These are phyloP conservation scores for Melanogrammus aeglefinus DNA, from an alignment of 2,797 vertebrate species.

Conservation along the genomic window DNA sequence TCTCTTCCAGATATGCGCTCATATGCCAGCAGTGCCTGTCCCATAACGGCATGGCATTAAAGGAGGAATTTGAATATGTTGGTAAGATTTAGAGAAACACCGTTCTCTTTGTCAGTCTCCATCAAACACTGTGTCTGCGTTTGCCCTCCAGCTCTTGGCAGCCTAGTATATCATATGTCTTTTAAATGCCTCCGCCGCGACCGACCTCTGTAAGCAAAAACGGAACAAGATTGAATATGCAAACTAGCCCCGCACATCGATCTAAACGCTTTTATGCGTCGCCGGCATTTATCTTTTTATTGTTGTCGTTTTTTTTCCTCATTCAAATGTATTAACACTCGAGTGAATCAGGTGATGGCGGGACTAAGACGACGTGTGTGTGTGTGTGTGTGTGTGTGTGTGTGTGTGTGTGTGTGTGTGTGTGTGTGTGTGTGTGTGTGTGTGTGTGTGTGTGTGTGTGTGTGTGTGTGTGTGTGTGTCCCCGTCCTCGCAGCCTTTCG, in stretches of 20 bases:
- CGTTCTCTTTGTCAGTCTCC: constrained; percentile 65
- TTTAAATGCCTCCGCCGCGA: constrained; percentile 71
- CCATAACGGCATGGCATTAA: constrained; percentile 99
- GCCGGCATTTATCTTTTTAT: constrained; percentile 57
- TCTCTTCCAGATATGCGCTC: constrained; percentile 85
- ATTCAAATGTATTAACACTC: constrained; percentile 71
- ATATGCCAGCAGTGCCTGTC: constrained; percentile 98
- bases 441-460: constrained; percentile 3
- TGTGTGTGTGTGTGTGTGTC: constrained; percentile 17
- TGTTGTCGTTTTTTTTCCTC: constrained; percentile 47
- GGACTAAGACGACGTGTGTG: background rate
- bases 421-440: constrained; percentile 2
- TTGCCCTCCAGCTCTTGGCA: constrained; percentile 75
- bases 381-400: constrained; percentile 11
- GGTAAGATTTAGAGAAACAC: constrained; percentile 83
- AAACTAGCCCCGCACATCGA: constrained; percentile 65
- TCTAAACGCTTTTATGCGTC: constrained; percentile 68
- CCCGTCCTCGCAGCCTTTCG: constrained; percentile 85
- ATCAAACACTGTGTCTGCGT: constrained; percentile 69
- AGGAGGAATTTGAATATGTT: constrained; percentile 97
- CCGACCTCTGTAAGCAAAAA: constrained; percentile 67
- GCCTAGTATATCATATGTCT: constrained; percentile 71
- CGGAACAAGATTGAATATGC: constrained; percentile 68
- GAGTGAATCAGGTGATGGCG: constrained; percentile 11
- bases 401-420: constrained; percentile 15